Evolutionary conservation across 2,113 vertebrate species (phyloP).

Genomic region (Gavialis gangeticus): DNA sequence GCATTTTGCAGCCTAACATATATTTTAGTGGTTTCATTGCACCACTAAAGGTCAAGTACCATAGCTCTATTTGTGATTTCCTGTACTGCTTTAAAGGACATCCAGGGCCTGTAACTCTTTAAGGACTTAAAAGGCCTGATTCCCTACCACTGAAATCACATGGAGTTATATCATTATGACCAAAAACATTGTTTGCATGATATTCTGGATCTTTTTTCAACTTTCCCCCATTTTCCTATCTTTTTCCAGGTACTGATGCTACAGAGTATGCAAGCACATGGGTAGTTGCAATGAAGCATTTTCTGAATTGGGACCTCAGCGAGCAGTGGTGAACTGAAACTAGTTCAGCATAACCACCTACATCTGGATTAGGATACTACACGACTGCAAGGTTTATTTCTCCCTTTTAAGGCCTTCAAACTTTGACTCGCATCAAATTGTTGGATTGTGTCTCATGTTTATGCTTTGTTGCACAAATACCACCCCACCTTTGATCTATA

Average conservation of each 20-base stretch:
- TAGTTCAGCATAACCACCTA: neutral
- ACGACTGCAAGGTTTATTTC: conserved; percentile 31
- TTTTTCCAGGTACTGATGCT: neutral
- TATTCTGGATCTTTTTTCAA: neutral
- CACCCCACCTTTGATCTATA: neutral
- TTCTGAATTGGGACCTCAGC: neutral
- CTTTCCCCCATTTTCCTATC: neutral
- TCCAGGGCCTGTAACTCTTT: conserved; percentile 56
- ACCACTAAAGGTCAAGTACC: conserved; percentile 64
- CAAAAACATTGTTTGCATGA: neutral
- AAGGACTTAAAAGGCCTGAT: conserved; percentile 29
- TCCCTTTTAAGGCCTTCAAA: conserved; percentile 1
- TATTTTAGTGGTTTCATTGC: conserved; percentile 59
- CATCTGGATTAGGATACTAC: conserved; percentile 20
- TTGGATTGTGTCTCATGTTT: neutral
- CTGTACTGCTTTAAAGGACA: conserved; percentile 55
- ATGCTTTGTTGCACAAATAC: neutral
- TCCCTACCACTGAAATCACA: neutral
- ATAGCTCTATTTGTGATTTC: conserved; percentile 59
- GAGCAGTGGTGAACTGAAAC: neutral
- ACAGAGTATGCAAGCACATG: neutral
- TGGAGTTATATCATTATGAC: neutral
- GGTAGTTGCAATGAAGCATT: neutral
- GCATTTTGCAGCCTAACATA: conserved; percentile 62
- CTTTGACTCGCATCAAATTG: neutral